Evolutionary conservation across 2,113 vertebrate genomes (phyloP).

Genomic region (Nerophis ophidion): DNA sequence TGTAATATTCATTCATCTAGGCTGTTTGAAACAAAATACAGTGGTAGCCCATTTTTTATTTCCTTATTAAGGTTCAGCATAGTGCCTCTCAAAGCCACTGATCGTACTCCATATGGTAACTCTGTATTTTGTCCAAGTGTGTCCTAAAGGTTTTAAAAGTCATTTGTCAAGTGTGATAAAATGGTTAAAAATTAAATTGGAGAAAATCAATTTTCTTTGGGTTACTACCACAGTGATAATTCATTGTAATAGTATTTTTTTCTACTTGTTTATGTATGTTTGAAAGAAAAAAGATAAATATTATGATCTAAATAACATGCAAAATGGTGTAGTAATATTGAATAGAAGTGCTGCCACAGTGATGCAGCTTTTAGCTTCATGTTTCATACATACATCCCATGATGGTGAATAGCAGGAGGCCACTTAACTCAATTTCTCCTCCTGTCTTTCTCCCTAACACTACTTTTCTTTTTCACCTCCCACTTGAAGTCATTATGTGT

Average conservation of each 20-base stretch:
- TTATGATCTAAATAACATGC: background rate
- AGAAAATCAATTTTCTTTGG: too few species aligned
- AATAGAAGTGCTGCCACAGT: constrained; percentile 11
- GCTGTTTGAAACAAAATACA: background rate
- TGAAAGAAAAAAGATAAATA: too few species aligned
- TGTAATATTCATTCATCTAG: background rate
- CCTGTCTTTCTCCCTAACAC: constrained; percentile 26
- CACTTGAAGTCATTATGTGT: constrained; percentile 17
- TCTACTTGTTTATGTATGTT: too few species aligned
- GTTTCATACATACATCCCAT: background rate
- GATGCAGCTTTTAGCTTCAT: constrained; percentile 34
- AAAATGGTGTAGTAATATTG: background rate
- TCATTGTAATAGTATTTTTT: too few species aligned
- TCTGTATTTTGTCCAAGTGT: too few species aligned
- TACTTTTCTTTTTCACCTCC: constrained; percentile 9
- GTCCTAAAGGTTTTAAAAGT: too few species aligned
- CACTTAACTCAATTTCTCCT: constrained; percentile 49
- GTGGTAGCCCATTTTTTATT: background rate
- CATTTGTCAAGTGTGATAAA: too few species aligned
- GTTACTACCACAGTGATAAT: too few species aligned
- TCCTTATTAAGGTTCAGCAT: too few species aligned
- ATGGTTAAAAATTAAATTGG: too few species aligned
- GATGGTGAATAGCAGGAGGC: constrained; percentile 17
- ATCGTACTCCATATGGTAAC: too few species aligned
- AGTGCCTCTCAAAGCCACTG: too few species aligned